Evolutionary conservation across 2,797 vertebrate genomes (phyloP), one percentile per base, ranked within the genome.

Genomic region (Linurgus olivaceus): DNA sequence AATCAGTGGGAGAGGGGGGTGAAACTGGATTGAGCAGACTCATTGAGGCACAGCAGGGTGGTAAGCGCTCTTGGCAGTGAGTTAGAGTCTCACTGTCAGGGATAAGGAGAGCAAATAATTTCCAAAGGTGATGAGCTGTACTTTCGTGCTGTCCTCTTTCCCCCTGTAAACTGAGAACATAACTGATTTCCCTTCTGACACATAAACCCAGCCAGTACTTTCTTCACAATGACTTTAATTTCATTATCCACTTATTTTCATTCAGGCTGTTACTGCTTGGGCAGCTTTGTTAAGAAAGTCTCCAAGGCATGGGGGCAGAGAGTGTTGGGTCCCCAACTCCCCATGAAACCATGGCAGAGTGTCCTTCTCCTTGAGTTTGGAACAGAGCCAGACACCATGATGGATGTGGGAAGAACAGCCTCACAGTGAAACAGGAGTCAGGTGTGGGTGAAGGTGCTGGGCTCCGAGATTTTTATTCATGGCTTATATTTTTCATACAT

Each of bases 301-400:
- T 63, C 21, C 48, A 40, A 79, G 45, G 42, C 24, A 33, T 0
- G 0, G 9, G 13, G 20, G 12, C 25, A 40, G 20, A 61, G 29
- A 67, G 24, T 33, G 13, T 11, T 55, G 57, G 6, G 10, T 51
- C 25, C 52, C 0, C 0, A 55, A 10, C 24, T 51, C 19, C 19
- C 38, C 23, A 15, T 0, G 6, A 58, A 38, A 24, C 29, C 20
- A 21, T 12, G 13, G 29, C 33, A 86, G 33, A 38, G 17, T 12
- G 29, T 68, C 13, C 29, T 38, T 38, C 35, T 66, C 8, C 58
- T 62, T 25, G 0, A 1, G 21, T 35, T 11, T 10, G 7, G 44
- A 51, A 10, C 14, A 48, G 38, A 54, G 23, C 10, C 1, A 2
- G 42, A 16, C 12, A 17, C 2, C 3, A 5, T 0, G 1, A 51